Conservation (phyloP, 2,797 vertebrate genomes). For the Phalanger gymnotis region DNA sequence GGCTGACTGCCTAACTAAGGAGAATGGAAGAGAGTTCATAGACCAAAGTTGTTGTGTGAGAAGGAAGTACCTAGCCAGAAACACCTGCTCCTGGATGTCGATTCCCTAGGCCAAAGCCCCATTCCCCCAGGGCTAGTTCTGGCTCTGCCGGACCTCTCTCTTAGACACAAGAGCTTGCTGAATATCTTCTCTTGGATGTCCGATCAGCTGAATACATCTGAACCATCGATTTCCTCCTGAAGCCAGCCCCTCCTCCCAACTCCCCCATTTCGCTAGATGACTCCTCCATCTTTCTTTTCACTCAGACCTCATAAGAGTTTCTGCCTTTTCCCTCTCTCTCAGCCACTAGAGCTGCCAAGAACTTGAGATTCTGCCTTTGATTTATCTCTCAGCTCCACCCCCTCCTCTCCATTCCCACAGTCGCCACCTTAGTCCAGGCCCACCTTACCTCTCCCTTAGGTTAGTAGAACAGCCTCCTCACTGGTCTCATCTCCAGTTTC, state of each 20-base stretch:
- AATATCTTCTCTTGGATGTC: not conserved
- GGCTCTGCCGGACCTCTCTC: not conserved
- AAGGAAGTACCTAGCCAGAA: not conserved
- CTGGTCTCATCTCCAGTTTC: not conserved
- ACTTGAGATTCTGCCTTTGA: not conserved
- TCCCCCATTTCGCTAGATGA: not conserved
- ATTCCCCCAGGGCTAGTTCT: not conserved
- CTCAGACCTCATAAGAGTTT: too few relatives aligned
- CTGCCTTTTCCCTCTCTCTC: not conserved
- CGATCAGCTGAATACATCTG: not conserved
- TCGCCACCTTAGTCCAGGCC: not conserved
- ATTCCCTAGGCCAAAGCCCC: not conserved
- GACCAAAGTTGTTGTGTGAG: not conserved
- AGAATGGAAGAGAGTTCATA: not conserved
- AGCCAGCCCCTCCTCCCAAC: not conserved
- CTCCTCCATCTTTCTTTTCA: not conserved
- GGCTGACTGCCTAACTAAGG: not conserved
- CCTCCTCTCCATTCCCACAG: not conserved
- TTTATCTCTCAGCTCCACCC: not conserved
- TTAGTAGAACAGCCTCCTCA: not conserved
- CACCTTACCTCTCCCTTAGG: not conserved
- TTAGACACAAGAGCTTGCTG: not conserved
- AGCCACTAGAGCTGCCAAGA: not conserved
- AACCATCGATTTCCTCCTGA: not conserved
- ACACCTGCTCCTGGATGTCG: not conserved